A percentile compares a stretch with the other conserved stretches of the same genome.
These are phyloP conservation scores for Perccottus glenii DNA, from an alignment of 2,113 vertebrate species.

Conservation along the genomic window DNA sequence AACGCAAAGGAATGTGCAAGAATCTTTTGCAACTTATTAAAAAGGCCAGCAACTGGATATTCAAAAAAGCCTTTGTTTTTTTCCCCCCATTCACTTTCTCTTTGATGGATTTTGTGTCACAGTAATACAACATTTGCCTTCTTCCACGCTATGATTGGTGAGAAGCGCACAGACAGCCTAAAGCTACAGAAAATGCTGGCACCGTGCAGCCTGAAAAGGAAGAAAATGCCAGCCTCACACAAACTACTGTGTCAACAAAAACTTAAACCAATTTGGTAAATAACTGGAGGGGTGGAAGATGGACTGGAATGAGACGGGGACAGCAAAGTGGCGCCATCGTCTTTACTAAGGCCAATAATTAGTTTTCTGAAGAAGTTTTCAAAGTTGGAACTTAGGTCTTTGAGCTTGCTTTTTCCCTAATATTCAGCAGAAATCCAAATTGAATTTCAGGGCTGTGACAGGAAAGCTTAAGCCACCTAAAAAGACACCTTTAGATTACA, in stretches of 20 bases:
- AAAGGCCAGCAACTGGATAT: neutral
- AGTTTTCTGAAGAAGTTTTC: constrained; percentile 9
- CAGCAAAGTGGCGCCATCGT: neutral
- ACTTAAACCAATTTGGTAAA: constrained; percentile 41
- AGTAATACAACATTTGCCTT: neutral
- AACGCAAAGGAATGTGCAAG: too few species aligned
- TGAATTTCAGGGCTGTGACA: neutral
- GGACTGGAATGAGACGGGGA: constrained; percentile 9
- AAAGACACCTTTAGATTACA: neutral
- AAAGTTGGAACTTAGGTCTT: constrained; percentile 5
- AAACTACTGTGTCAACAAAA: constrained; percentile 48
- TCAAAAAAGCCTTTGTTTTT: neutral
- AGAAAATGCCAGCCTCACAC: constrained; percentile 14
- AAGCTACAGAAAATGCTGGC: constrained; percentile 31
- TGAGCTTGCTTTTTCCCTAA: neutral
- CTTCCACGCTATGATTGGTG: neutral
- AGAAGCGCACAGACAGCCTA: constrained; percentile 17
- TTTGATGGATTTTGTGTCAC: neutral
- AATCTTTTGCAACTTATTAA: neutral
- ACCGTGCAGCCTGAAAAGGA: constrained; percentile 14
- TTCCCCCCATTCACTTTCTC: neutral
- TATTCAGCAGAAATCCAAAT: neutral
- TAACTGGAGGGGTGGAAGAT: constrained; percentile 13
- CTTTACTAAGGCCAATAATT: constrained; percentile 8
- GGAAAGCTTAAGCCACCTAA: neutral